Evolutionary conservation across 2,888 invertebrate genomes (phyloP).

Genomic region (Acrocera orbiculus): DNA sequence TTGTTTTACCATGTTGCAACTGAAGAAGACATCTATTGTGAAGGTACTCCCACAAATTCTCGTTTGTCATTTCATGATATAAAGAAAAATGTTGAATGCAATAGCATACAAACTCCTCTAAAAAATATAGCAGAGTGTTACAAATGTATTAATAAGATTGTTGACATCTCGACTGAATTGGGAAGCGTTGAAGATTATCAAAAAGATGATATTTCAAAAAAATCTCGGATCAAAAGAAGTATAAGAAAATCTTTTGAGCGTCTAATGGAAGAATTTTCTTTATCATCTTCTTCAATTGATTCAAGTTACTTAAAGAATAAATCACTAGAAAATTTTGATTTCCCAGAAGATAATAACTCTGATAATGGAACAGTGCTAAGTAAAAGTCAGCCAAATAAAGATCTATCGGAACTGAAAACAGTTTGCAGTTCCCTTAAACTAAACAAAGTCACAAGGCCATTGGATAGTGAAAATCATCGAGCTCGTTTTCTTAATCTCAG

Average conservation of each 20-base stretch:
- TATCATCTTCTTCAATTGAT: constrained; percentile 24
- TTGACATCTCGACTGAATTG: no score
- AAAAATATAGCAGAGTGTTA: no score
- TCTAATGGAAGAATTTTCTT: constrained; percentile 28
- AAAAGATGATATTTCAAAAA: no score
- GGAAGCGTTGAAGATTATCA: no score
- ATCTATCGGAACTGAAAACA: constrained; percentile 4
- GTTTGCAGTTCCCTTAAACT: constrained; percentile 16
- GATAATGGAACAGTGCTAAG: constrained; percentile 20
- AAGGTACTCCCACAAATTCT: no score
- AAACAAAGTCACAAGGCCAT: constrained; percentile 44
- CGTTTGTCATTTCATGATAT: no score
- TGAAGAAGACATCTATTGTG: neutral
- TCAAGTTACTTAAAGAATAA: constrained; percentile 29
- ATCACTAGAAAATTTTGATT: constrained; percentile 29
- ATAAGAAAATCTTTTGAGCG: constrained; percentile 39
- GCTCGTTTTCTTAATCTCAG: constrained; percentile 37
- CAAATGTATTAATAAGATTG: no score
- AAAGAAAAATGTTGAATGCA: no score
- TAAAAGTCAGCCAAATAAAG: constrained; percentile 2
- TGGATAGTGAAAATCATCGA: constrained; percentile 41
- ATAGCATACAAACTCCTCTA: no score
- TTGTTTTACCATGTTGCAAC: neutral
- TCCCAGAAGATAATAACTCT: constrained; percentile 33
- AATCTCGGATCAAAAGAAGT: no score